Percentiles rank a stretch among this genome's conserved stretches.
phyloP scores from a whole-genome alignment of 2,113 vertebrate species.

The Alligator sinensis region DNA sequence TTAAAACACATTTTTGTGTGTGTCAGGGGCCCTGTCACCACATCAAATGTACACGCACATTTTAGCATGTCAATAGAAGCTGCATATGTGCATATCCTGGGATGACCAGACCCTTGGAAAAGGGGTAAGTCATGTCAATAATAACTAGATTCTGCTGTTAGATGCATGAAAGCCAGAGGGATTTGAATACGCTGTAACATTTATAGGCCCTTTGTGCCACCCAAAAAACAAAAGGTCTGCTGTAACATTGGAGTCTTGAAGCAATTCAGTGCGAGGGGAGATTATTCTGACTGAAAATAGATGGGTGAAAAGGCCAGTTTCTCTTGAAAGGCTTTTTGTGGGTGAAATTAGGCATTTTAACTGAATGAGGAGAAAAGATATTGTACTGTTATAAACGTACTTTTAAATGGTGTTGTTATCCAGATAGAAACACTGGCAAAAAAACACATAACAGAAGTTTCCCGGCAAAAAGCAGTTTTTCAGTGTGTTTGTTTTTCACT shows the following conservation, averaged over 20 bases:
- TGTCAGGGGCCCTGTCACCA: neutral
- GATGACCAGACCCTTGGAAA: slow-evolving; percentile 30
- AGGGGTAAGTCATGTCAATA: neutral
- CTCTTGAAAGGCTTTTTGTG: neutral
- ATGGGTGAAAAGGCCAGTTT: neutral
- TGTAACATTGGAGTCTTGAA: neutral
- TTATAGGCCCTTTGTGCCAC: neutral
- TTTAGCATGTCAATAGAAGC: slow-evolving; percentile 51
- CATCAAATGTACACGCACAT: neutral
- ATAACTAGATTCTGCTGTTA: neutral
- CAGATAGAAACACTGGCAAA: neutral
- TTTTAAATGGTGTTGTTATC: neutral
- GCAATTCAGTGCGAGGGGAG: rapidly evolving
- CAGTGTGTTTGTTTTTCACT: neutral
- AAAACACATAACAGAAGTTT: rapidly evolving
- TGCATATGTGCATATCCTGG: slow-evolving; percentile 44
- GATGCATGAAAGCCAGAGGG: neutral
- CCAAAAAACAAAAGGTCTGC: neutral
- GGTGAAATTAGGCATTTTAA: neutral
- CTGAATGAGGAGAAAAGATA: neutral
- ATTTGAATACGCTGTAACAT: rapidly evolving
- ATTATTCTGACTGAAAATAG: neutral
- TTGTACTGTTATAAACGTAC: neutral
- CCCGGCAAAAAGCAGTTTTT: neutral
- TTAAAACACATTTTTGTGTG: slow-evolving; percentile 38